Percentiles rank a stretch among this genome's conserved stretches.
Conservation (phyloP, 2,113 vertebrate genomes). For the Aythya baeri region DNA sequence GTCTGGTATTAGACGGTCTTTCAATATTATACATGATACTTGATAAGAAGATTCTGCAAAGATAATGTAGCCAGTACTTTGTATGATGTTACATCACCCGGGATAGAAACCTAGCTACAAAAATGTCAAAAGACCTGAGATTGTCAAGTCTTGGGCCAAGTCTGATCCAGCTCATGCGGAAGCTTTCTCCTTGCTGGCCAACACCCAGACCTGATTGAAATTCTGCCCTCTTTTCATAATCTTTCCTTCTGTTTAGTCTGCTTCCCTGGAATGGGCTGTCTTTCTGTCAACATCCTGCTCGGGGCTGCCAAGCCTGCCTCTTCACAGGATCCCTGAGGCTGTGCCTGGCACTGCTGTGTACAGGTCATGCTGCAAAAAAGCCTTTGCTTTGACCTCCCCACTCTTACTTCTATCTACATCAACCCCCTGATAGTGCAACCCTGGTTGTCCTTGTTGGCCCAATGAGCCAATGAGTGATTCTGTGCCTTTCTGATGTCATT, state of each 20-base stretch:
- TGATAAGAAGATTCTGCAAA: not conserved
- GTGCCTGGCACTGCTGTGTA: not conserved
- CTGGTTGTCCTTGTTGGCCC: fast-evolving
- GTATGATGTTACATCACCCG: not conserved
- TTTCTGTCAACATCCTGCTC: not conserved
- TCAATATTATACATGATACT: not conserved
- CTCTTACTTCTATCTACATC: not conserved
- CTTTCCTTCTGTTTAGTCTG: not conserved
- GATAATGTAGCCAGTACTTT: not conserved
- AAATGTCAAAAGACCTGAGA: not conserved
- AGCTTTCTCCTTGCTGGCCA: not conserved
- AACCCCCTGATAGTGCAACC: not conserved
- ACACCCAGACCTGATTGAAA: not conserved
- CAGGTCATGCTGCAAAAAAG: not conserved
- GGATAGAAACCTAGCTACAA: not conserved
- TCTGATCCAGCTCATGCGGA: not conserved
- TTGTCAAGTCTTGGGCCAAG: not conserved
- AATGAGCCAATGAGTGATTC: not conserved
- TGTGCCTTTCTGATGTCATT: not conserved
- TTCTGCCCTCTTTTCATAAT: not conserved
- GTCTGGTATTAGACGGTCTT: not conserved
- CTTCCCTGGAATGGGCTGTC: not conserved
- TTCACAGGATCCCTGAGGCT: fast-evolving
- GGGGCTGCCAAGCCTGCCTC: not conserved
- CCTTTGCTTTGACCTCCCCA: not conserved